Base-by-base conservation (phyloP, 2,113 vertebrate species). In the Pandion haliaetus region DNA sequence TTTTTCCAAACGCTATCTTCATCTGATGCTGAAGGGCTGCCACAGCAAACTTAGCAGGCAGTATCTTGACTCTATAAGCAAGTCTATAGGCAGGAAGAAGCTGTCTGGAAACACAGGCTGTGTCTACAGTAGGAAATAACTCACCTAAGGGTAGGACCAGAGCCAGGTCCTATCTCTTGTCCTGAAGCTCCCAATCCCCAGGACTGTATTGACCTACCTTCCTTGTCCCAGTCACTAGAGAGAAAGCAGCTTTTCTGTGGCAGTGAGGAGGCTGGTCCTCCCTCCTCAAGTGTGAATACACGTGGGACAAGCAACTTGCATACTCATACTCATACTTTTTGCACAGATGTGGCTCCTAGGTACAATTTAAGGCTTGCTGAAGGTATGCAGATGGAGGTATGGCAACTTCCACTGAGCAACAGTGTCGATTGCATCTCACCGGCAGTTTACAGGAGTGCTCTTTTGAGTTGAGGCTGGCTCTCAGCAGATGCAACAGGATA, bases 351-450 rank as follows among this genome's bases (percentile, higher is more conserved):
- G 38, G 12, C 28, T 93, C 23, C 54, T 71, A 29, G 54, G 45
- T 55, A 29, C 0, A 0, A 58, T 52, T 88, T 73, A 61, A 93
- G 40, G 4, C 36, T 57, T 63, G 31, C 34, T 69, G 67, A 67
- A 70, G 36, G 49, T 32, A 17, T 2, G 1, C 42, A 24, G 25
- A 26, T 66, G 67, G 49, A 77, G 29, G 49, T 4, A 38, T 12
- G 19, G 38, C 38, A 79, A 16, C 61, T 91, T 91, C 29, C 32
- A 79, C 70, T 24, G 71, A 72, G 32, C 47, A 36, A 55, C 40
- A 29, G 40, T 40, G 31, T 21, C 0, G 0, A 23, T 3, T 50
- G 57, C 6, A 19, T 16, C 45, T 62, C 47, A n/a, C 14, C 4
- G 6, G 25, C 54, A 44, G 17, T 65, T 72, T 54, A 17, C 28